These are phyloP conservation scores for Heliopora coerulea DNA, from an alignment of 92 coral and sea anemone genomes.

Conservation along the genomic window DNA sequence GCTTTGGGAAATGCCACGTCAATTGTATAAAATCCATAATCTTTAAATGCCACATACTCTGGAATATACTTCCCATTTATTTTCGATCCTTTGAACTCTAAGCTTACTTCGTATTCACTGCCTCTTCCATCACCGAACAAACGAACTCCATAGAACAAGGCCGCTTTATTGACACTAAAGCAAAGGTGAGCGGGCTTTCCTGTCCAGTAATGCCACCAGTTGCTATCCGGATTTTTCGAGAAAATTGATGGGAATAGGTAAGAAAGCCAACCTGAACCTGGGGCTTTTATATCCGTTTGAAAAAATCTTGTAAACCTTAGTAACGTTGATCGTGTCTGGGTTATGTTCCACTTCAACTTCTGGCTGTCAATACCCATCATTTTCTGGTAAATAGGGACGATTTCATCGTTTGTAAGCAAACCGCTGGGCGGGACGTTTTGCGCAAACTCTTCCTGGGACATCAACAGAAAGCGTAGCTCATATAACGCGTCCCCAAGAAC, in stretches of 20 bases:
- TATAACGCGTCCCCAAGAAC: constrained; percentile 54
- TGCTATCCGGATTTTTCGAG: background rate
- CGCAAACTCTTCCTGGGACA: constrained; percentile 52
- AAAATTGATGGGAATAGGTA: no score
- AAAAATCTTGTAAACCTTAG: background rate
- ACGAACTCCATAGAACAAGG: constrained; percentile 64
- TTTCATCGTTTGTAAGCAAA: constrained; percentile 46
- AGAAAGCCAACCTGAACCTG: no score
- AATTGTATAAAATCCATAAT: background rate
- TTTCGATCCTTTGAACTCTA: background rate
- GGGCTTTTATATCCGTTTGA: no score
- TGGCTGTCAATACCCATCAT: constrained; percentile 17
- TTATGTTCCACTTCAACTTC: background rate
- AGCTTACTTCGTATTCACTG: background rate
- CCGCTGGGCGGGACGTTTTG: constrained; percentile 38
- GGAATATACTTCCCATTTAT: background rate
- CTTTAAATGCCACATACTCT: background rate
- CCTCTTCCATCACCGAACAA: constrained; percentile 61
- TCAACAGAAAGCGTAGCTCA: constrained; percentile 45
- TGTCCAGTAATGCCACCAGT: constrained; percentile 33
- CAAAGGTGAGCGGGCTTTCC: constrained; percentile 34
- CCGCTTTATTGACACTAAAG: constrained; percentile 60
- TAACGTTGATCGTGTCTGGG: background rate
- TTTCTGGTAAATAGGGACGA: constrained; percentile 31
- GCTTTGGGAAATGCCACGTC: no score